Percentiles rank a stretch among this genome's conserved stretches.
Evolutionary conservation across 92 coral and sea anemone species (phyloP).

Genomic region (Porites cylindrica): DNA sequence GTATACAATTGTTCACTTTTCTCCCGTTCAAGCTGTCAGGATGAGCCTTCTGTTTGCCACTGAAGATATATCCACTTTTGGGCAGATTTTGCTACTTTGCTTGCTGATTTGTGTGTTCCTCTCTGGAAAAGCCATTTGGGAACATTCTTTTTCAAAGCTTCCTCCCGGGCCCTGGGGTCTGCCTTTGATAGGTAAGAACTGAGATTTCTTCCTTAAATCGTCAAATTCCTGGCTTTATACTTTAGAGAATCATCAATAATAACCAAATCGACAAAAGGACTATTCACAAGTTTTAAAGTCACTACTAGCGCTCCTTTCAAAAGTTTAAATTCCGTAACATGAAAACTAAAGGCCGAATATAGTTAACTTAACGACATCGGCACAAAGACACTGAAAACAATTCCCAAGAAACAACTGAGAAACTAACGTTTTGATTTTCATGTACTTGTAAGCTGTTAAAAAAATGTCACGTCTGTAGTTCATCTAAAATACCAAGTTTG

Average conservation of each 20-base stretch:
- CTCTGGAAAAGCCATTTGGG: constrained; percentile 42
- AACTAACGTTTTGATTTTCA: too few relatives aligned
- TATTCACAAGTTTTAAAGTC: background rate
- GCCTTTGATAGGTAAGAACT: constrained; percentile 54
- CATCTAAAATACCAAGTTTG: too few relatives aligned
- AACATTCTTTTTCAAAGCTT: constrained; percentile 31
- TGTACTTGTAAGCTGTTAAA: too few relatives aligned
- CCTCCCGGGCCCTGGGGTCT: constrained; percentile 71
- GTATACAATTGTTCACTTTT: background rate
- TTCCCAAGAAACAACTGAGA: background rate
- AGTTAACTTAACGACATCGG: background rate
- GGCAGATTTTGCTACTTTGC: constrained; percentile 23
- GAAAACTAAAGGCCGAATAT: background rate
- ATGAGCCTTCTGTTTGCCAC: background rate
- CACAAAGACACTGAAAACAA: background rate
- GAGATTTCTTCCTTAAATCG: background rate
- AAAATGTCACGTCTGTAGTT: too few relatives aligned
- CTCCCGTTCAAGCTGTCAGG: background rate
- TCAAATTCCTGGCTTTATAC: background rate
- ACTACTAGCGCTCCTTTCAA: background rate
- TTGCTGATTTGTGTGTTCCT: constrained; percentile 24
- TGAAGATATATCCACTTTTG: constrained; percentile 7
- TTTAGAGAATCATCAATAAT: background rate
- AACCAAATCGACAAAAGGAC: too few relatives aligned
- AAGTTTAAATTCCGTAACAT: background rate